These are phyloP conservation scores for Poeciliopsis occidentalis DNA, from an alignment of 2,113 vertebrate species.

Conservation along the genomic window DNA sequence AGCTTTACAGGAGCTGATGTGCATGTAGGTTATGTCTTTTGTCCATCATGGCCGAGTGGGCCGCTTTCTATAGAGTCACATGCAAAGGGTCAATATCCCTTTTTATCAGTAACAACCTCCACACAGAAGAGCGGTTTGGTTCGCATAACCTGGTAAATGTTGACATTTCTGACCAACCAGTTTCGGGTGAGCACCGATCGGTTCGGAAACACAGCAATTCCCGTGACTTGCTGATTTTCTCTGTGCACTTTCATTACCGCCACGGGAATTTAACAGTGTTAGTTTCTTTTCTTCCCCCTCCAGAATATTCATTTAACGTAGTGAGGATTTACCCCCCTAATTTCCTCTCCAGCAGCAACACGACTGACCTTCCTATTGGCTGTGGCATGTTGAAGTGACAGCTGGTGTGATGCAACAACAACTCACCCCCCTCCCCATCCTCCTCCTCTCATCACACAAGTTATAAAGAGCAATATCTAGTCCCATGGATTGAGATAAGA, in stretches of 20 bases:
- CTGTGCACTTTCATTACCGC: not conserved
- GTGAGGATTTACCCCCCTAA: constrained; percentile 58
- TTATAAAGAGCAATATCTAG: constrained; percentile 82
- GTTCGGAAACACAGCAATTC: not conserved
- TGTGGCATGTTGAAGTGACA: constrained; percentile 69
- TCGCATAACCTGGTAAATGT: not conserved
- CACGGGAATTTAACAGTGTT: not conserved
- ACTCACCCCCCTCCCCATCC: no score
- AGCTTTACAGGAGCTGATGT: no score
- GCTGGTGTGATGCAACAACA: constrained; percentile 79
- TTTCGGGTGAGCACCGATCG: not conserved
- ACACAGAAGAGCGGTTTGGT: not conserved
- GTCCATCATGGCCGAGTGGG: no score
- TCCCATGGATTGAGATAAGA: constrained; percentile 77
- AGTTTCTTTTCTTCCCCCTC: not conserved
- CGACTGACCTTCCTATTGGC: constrained; percentile 64
- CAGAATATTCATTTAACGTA: constrained; percentile 29
- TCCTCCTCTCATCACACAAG: constrained; percentile 61
- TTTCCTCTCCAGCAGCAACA: constrained; percentile 58
- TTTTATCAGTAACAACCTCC: no score
- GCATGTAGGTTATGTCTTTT: no score
- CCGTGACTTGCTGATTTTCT: not conserved
- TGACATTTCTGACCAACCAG: not conserved
- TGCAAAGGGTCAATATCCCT: no score
- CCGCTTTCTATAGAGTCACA: no score